phyloP scores from a whole-genome alignment of 1,140 invertebrate species.

The Drosophila cardini region DNA sequence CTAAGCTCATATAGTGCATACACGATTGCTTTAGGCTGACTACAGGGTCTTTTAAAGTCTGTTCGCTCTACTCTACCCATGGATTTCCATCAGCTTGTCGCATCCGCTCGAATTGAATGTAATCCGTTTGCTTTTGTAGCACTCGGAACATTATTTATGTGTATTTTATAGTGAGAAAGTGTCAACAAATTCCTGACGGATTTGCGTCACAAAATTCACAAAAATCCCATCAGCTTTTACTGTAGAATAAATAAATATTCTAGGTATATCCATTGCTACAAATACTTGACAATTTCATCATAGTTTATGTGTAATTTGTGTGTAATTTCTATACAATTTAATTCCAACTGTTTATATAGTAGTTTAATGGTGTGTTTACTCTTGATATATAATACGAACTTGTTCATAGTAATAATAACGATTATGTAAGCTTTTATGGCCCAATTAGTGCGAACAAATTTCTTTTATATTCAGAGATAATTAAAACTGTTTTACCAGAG shows the following conservation, averaged over 20 bases:
- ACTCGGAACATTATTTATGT: conserved; percentile 46
- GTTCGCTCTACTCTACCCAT: conserved; percentile 22
- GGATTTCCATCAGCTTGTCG: conserved; percentile 50
- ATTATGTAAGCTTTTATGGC: conserved; percentile 27
- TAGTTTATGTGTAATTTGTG: conserved; percentile 19
- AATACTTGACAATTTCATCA: conserved; percentile 16
- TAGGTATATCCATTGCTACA: background rate
- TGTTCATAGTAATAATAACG: conserved; percentile 9
- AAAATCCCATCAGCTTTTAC: background rate
- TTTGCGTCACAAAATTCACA: conserved; percentile 48
- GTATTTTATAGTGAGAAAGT: conserved; percentile 18
- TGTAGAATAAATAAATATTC: background rate
- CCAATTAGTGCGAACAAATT: conserved; percentile 20
- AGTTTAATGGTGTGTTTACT: conserved; percentile 17
- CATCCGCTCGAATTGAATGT: background rate
- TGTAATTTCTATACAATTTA: conserved; percentile 25
- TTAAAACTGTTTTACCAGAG: conserved; percentile 15
- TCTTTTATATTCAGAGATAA: conserved; percentile 15
- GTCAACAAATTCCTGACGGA: conserved; percentile 49
- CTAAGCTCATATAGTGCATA: too few relatives aligned
- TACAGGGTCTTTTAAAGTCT: too few relatives aligned
- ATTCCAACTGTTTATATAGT: too few relatives aligned
- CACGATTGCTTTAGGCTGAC: too few relatives aligned
- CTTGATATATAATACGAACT: conserved; percentile 30
- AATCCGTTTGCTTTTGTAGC: conserved; percentile 12